Conservation (phyloP, 2,797 vertebrate species). For the Onychomys arenicola region DNA sequence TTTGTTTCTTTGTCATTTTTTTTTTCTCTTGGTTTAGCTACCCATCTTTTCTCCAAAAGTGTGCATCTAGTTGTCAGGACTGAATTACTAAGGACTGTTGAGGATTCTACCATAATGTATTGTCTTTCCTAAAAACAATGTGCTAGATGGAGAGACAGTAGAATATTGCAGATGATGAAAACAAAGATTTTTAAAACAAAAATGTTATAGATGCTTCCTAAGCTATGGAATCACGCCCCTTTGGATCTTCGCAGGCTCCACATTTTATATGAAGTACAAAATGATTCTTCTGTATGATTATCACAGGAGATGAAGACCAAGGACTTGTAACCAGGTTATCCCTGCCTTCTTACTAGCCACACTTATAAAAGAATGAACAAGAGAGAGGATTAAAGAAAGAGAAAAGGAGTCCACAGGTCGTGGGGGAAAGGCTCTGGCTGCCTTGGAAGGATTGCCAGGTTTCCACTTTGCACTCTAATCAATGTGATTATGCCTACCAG, state of each 20-base stretch:
- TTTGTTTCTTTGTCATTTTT: not conserved
- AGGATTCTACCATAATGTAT: not conserved
- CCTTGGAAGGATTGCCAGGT: not conserved
- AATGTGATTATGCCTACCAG: not conserved
- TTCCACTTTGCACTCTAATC: not conserved
- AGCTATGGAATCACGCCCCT: not conserved
- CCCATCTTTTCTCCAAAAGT: not conserved
- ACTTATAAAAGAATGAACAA: not conserved
- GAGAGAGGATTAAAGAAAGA: not conserved
- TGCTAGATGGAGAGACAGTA: not conserved
- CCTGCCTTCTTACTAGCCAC: not conserved
- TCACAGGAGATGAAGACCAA: not conserved
- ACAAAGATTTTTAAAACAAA: conserved; percentile 36
- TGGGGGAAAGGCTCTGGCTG: not conserved
- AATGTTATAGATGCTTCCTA: not conserved
- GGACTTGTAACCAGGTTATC: rapidly evolving
- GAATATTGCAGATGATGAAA: not conserved
- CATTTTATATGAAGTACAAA: not conserved
- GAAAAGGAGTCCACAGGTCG: not conserved
- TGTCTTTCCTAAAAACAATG: not conserved
- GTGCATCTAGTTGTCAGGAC: not conserved
- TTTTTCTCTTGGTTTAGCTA: not conserved
- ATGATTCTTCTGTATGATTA: not conserved
- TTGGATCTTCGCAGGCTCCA: not conserved
- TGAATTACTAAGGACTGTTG: not conserved